phyloP scores from a whole-genome alignment of 2,113 vertebrate species.

The Ardeotis arabs region DNA sequence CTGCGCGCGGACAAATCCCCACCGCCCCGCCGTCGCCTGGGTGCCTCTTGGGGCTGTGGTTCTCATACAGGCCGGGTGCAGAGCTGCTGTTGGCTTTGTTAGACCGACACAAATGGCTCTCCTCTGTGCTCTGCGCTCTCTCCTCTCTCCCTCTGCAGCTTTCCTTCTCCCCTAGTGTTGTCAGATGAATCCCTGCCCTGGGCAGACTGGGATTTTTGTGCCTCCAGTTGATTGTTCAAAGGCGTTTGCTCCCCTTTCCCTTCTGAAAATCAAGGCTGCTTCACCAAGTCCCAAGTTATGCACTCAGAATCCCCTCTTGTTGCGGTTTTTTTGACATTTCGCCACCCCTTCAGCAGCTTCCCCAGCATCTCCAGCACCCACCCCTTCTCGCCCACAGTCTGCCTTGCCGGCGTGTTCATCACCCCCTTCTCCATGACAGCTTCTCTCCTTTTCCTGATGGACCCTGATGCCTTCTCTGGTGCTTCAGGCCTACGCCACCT shows the following conservation, averaged over 20 bases:
- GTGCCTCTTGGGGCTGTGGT: neutral
- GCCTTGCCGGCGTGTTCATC: neutral
- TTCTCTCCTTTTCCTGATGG: neutral
- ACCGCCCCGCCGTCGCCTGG: rapidly evolving
- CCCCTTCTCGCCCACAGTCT: neutral
- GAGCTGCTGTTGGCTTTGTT: neutral
- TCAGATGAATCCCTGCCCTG: neutral
- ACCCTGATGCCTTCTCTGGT: neutral
- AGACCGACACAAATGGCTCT: neutral
- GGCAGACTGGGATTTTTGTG: neutral
- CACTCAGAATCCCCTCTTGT: neutral
- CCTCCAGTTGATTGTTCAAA: neutral
- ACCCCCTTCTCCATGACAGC: neutral
- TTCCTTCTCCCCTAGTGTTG: neutral
- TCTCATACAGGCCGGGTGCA: neutral
- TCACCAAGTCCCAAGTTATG: neutral
- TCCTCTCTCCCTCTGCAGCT: neutral
- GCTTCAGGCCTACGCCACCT: neutral
- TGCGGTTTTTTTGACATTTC: neutral
- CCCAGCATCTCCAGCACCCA: slow-evolving; percentile 5
- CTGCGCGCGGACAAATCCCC: neutral
- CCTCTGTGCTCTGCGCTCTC: too few relatives aligned
- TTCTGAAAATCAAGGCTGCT: neutral
- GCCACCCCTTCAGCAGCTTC: slow-evolving; percentile 26
- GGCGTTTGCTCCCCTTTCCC: neutral